Percentiles rank a stretch among this genome's conserved stretches.
Conservation (phyloP, 1,140 invertebrate species). For the Steinernema feltiae region DNA sequence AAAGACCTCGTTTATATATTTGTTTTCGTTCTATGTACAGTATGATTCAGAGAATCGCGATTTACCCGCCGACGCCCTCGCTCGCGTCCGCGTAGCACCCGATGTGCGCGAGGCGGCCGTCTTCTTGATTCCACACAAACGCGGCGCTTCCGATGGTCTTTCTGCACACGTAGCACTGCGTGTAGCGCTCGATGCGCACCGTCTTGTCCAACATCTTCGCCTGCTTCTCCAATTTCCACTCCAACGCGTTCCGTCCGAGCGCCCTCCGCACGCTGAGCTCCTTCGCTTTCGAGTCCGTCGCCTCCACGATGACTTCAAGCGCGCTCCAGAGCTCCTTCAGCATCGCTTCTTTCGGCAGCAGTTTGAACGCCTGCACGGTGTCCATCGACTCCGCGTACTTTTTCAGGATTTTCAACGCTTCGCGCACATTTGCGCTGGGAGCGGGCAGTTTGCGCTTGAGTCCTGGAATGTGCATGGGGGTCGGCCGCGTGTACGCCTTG, state of each 20-base stretch:
- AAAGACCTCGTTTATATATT: no score
- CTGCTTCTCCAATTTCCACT: background rate
- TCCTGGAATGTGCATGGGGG: conserved; percentile 7
- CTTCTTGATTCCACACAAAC: background rate
- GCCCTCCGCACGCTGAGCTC: background rate
- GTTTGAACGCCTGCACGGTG: conserved; percentile 22
- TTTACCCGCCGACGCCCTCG: no score
- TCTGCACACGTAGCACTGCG: background rate
- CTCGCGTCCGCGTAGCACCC: background rate
- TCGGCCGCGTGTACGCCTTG: conserved; percentile 36
- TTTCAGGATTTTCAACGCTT: conserved; percentile 39
- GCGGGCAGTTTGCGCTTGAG: background rate
- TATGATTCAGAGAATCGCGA: no score
- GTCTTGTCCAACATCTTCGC: background rate
- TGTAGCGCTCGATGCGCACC: background rate
- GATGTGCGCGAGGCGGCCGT: background rate
- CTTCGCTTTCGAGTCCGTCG: conserved; percentile 26
- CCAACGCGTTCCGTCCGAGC: background rate
- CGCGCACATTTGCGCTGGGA: conserved; percentile 31
- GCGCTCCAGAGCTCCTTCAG: conserved; percentile 31
- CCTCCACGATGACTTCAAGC: conserved; percentile 38
- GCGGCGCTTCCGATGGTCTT: background rate
- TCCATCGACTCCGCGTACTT: conserved; percentile 37
- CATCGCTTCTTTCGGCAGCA: conserved; percentile 33
- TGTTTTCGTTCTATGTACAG: no score